phyloP scores from a whole-genome alignment of 2,797 vertebrate species.

The Danio aesculapii region DNA sequence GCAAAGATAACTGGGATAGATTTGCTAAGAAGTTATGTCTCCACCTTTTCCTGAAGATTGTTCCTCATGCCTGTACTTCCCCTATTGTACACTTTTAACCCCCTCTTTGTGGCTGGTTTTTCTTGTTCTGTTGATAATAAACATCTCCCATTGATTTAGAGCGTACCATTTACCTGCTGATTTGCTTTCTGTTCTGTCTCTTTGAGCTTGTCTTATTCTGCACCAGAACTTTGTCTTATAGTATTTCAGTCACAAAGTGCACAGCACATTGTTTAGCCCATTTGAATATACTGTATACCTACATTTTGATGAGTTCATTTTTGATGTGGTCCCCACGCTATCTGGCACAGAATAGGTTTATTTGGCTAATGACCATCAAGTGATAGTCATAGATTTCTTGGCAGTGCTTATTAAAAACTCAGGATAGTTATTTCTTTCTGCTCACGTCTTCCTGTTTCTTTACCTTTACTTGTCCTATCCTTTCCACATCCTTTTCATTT shows the following conservation, averaged over 20 bases:
- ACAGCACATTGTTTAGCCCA: slow-evolving; percentile 9
- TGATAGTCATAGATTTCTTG: background rate
- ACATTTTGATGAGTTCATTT: background rate
- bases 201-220: slow-evolving; percentile 40
- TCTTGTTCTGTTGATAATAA: slow-evolving; percentile 67
- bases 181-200: slow-evolving; percentile 22
- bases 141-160: slow-evolving; percentile 35
- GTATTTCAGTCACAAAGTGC: background rate
- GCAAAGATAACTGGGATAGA: slow-evolving; percentile 32
- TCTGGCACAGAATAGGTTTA: background rate
- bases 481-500: background rate
- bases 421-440: slow-evolving; percentile 1
- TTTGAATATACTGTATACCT: background rate
- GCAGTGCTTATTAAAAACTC: background rate
- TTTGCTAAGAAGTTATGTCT: background rate
- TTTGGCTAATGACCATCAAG: slow-evolving; percentile 1
- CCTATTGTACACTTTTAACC: slow-evolving; percentile 50
- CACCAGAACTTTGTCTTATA: background rate
- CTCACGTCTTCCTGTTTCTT: background rate
- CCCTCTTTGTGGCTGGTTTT: slow-evolving; percentile 55
- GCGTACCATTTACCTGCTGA: slow-evolving; percentile 17
- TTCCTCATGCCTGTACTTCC: slow-evolving; percentile 9
- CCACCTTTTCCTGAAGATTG: slow-evolving; percentile 26
- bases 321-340: background rate
- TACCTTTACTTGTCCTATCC: background rate